Evolutionary conservation across 1,140 invertebrate genomes (phyloP), one percentile per base, ranked within the genome.

Genomic region (Palaemon carinicauda): DNA sequence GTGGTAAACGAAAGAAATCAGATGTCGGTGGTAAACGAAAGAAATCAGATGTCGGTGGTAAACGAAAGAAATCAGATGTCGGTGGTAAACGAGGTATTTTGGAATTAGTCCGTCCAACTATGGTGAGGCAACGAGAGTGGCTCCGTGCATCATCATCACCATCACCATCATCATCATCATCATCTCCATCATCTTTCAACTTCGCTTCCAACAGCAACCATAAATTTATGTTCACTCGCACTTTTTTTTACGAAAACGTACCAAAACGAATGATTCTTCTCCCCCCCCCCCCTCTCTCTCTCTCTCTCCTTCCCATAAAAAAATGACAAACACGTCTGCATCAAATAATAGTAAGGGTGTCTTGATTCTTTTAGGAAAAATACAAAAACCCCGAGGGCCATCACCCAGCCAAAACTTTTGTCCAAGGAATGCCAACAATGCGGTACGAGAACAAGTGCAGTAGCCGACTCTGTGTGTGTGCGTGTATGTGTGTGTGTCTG

Each of bases 401-500:
- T 12, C 41, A 41, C 12, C 1, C 41, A 12, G 41, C 41, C 41
- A 41, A 4, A 41, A 41, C 41, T 41, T 41, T 41, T 41, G 5
- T 41, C 41, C 41, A 7, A 41, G 41, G 41, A 41, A 41, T 41
- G 41, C 41, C 12, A 41, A 41, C 41, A 41, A 41, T 41, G 41
- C 41, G 12, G 41, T 41, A 41, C 7, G 7, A 41, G 41, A 41
- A 4, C 33, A 27, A 19, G 54, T 69, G 65, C 27, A 33, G 31
- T 80, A 60, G 12, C 9, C 27, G 33, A 19, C 21, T 27, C 29
- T 69, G 56, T 71, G 27, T 52, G 69, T 52, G 52, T 73, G 29
- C 31, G 71, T 56, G 81, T 77, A 31, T 83, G 53, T 83, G 71
- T 75, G 82, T 75, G 73, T 60, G 53, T 75, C 27, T 73, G 27